phyloP scores from a whole-genome alignment of 53 echinoderm and acorn worm species.

The Mesocentrotus franciscanus region DNA sequence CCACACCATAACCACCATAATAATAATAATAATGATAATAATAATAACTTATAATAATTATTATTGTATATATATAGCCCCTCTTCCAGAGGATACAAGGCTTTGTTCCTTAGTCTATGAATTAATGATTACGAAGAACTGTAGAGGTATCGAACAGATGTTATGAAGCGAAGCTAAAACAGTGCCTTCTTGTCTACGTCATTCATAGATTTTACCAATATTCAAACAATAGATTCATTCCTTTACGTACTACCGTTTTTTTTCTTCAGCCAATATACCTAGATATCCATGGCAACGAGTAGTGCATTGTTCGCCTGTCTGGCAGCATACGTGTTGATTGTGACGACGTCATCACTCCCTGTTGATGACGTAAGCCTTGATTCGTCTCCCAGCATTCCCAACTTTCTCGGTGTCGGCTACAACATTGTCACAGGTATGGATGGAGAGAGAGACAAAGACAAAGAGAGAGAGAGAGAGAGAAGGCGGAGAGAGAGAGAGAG shows the following conservation, averaged over 20 bases:
- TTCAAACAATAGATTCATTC: no score
- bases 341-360: conserved; percentile 41
- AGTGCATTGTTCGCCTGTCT: conserved; percentile 6
- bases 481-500: background rate
- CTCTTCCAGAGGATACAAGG: no score
- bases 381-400: background rate
- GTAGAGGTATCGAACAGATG: no score
- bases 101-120: no score
- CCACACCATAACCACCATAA: no score
- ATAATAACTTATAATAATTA: no score
- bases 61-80: no score
- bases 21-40: no score
- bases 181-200: no score
- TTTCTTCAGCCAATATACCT: background rate
- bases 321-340: background rate
- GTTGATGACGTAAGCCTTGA: conserved; percentile 12
- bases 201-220: no score
- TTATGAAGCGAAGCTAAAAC: no score
- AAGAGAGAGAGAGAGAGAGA: background rate
- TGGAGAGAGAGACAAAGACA: background rate
- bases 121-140: no score
- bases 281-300: conserved; percentile 7
- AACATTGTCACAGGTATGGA: conserved; percentile 52
- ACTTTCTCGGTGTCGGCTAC: conserved; percentile 57
- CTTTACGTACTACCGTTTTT: background rate